Conservation (phyloP, 2,113 vertebrate species). For the Pachyramphus minor region DNA sequence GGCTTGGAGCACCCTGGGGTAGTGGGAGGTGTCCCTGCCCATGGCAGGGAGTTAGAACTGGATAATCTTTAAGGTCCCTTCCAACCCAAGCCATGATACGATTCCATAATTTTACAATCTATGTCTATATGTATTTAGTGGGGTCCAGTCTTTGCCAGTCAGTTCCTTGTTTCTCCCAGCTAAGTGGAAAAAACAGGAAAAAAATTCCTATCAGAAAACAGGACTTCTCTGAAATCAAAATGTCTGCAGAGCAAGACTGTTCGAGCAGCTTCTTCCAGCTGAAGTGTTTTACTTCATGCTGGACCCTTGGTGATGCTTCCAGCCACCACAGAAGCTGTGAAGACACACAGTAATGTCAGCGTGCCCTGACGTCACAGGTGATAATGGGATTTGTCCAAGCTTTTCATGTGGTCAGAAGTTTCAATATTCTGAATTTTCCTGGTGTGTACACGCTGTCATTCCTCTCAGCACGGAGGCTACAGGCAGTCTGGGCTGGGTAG, state of each 20-base stretch:
- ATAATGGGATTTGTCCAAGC: not conserved
- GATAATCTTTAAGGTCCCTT: not conserved
- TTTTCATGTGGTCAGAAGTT: not conserved
- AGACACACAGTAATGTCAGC: not conserved
- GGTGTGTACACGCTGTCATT: not conserved
- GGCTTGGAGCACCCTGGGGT: not conserved
- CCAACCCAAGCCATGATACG: too few relatives aligned
- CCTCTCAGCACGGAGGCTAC: not conserved
- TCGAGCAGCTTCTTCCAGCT: not conserved
- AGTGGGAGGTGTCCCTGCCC: not conserved
- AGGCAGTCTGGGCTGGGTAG: not conserved
- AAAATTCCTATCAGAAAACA: not conserved
- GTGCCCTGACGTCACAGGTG: rapidly evolving
- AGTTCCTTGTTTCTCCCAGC: not conserved
- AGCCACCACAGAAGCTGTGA: not conserved
- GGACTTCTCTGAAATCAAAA: not conserved
- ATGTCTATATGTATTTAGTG: not conserved
- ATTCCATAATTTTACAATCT: not conserved
- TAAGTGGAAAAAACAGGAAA: not conserved
- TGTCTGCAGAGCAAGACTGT: not conserved
- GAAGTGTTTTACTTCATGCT: not conserved
- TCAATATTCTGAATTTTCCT: not conserved
- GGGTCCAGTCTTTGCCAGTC: not conserved
- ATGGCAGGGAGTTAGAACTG: not conserved
- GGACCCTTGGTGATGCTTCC: not conserved